phyloP scores from a whole-genome alignment of 2,113 vertebrate genomes.

The Empidonax traillii region DNA sequence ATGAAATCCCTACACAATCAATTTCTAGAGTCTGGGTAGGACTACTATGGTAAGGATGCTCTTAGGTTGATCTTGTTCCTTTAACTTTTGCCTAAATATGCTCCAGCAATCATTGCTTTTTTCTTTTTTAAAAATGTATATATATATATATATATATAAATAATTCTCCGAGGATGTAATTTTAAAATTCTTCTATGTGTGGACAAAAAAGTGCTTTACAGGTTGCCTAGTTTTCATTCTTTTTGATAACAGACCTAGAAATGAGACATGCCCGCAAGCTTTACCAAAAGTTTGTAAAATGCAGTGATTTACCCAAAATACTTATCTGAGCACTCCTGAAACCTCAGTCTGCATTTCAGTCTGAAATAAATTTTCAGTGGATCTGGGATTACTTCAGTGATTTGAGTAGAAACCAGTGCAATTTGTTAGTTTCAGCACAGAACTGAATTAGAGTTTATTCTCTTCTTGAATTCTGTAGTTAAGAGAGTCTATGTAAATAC shows the following conservation, averaged over 20 bases:
- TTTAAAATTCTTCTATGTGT: not conserved
- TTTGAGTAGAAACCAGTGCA: not conserved
- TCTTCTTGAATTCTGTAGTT: not conserved
- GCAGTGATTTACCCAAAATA: not conserved
- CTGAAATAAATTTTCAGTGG: not conserved
- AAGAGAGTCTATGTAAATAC: not conserved
- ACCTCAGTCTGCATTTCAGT: not conserved
- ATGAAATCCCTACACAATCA: not conserved
- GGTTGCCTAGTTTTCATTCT: not conserved
- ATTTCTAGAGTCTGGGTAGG: not conserved
- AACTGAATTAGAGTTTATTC: not conserved
- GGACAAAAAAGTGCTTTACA: not conserved
- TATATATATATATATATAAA: not conserved
- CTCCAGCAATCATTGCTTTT: not conserved
- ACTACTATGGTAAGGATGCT: not conserved
- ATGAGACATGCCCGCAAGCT: not conserved
- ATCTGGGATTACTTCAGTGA: not conserved
- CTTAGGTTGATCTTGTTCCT: not conserved
- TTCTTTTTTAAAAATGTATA: too few relatives aligned
- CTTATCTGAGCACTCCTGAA: not conserved
- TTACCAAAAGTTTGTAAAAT: not conserved
- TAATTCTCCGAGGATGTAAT: not conserved
- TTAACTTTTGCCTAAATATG: not conserved
- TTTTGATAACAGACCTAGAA: not conserved
- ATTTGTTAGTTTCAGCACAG: not conserved